Base-by-base conservation (phyloP, 2,113 vertebrate species). In the Emydura subglobosa region DNA sequence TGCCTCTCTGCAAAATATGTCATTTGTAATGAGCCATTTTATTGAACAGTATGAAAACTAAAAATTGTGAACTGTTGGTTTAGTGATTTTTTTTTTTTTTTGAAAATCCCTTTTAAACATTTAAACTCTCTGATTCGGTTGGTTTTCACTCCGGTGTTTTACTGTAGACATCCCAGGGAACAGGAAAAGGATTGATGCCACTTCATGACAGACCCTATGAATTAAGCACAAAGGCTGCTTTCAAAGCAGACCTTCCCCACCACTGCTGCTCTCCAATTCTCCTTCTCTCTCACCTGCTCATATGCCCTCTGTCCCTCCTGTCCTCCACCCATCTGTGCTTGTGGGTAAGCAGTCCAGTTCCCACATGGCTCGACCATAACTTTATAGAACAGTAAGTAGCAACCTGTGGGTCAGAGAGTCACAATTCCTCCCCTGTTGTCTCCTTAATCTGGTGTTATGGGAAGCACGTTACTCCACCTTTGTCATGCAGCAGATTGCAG, bases 191-290 rank as follows among this genome's bases (percentile, higher is more conserved):
- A 78, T 95, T 89, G 47, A 49, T 57, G 5, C 34, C 34, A 87
- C 21, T 83, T 6, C 25, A 21, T 88, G 5, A 19, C 53, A 44
- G 82, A 86, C 80, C 47, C 42, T 5, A 42, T 31, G 19, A 2
- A 14, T 10, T 92, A 65, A 55, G 7, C 22, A 42, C 25, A 81
- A 93, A 85, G 5, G 21, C 21, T 72, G 24, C 0, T 1, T 85
- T 87, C 68, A 78, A 55, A 83, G 4, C 27, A 93, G 86, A 21
- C 6, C 85, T 9, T 79, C 83, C 12, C 25, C 39, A 74, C 11
- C 6, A 16, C 19, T 55, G 22, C 74, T 3, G 53, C 1, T 0
- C 79, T 11, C 85, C 0, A 0, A 68, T 24, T 79, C 27, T 83
- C 47, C 14, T 19, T 85, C 8, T 19, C 31, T 34, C 50, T 57